Conservation (phyloP, 2,797 vertebrate genomes). For the Cyclura pinguis region DNA sequence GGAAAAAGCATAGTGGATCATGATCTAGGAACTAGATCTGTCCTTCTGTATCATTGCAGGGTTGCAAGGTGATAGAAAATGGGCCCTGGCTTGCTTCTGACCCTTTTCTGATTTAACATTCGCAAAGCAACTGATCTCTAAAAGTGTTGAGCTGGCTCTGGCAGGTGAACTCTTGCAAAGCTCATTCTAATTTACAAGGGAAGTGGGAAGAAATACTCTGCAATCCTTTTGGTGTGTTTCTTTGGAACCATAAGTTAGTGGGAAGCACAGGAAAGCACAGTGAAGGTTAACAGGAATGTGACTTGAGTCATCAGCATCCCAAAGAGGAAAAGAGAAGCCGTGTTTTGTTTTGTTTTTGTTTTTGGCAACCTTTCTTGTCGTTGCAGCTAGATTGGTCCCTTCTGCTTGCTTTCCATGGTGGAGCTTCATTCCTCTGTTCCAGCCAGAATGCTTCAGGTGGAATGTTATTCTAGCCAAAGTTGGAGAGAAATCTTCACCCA, state of each 20-base stretch:
- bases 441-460: not conserved
- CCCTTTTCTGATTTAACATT: not conserved
- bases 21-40: not conserved
- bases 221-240: not conserved
- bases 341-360: no score
- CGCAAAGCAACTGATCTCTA: not conserved
- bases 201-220: not conserved
- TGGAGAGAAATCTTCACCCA: not conserved
- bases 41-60: not conserved
- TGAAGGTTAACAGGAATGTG: not conserved
- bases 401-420: conserved; percentile 16
- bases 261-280: not conserved
- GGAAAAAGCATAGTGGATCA: not conserved
- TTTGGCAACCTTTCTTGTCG: not conserved
- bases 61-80: not conserved
- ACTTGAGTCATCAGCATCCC: not conserved
- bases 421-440: not conserved
- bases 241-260: not conserved
- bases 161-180: not conserved
- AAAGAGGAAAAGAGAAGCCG: not conserved
- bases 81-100: not conserved
- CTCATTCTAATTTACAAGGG: no score
- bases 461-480: conserved; percentile 15
- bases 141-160: no score
- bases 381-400: conserved; percentile 16